Evolutionary conservation across 2,113 vertebrate genomes (phyloP).

Genomic region (Myocastor coypus): DNA sequence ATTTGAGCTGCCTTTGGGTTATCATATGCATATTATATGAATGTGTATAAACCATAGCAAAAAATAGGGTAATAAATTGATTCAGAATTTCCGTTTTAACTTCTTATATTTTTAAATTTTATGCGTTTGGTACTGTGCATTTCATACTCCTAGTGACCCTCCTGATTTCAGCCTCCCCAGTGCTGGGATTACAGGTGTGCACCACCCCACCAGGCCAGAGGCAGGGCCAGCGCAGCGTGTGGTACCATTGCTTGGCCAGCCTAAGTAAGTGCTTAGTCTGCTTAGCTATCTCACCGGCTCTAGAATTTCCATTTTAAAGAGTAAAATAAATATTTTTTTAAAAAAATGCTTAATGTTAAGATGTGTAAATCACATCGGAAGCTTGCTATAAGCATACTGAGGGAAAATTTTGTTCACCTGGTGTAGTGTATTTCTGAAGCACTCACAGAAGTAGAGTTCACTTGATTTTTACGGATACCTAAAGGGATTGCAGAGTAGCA

Average conservation of each 20-base stretch:
- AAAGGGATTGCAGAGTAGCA: background rate
- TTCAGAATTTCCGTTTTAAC: background rate
- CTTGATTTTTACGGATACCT: background rate
- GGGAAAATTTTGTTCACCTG: background rate
- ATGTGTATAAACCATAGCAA: background rate
- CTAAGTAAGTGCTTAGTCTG: no score
- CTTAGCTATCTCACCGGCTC: no score
- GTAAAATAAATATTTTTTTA: background rate
- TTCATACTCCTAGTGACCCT: no score
- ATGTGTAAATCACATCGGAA: background rate
- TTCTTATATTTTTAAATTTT: no score
- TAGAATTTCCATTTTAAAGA: background rate
- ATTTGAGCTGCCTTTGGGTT: background rate
- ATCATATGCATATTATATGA: conserved; percentile 6
- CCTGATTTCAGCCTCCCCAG: no score
- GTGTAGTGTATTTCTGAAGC: background rate
- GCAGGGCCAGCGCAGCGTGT: no score
- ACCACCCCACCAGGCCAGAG: no score
- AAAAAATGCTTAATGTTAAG: background rate
- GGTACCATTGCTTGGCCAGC: no score
- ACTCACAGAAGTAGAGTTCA: background rate
- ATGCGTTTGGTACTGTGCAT: no score
- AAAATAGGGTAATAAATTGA: background rate
- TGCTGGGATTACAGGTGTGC: no score
- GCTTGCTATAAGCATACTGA: background rate